phyloP scores from a whole-genome alignment of 1,140 invertebrate genomes.

The Drosophila tristis region DNA sequence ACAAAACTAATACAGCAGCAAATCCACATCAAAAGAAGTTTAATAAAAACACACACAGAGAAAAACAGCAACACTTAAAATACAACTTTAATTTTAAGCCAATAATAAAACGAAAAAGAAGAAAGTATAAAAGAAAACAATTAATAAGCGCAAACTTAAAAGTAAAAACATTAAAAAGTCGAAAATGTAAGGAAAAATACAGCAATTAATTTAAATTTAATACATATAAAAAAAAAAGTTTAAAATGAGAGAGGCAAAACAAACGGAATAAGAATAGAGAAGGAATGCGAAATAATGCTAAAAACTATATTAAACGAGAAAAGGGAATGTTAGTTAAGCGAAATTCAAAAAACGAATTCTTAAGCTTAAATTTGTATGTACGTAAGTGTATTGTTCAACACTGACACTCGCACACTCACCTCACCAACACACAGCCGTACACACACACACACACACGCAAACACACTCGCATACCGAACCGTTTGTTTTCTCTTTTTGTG shows the following conservation, averaged over 20 bases:
- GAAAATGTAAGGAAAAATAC: slow-evolving; percentile 66
- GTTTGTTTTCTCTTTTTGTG: slow-evolving; percentile 34
- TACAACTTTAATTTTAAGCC: slow-evolving; percentile 78
- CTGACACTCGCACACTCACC: slow-evolving; percentile 15
- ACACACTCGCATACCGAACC: slow-evolving; percentile 17
- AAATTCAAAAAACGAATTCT: slow-evolving; percentile 69
- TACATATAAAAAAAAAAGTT: slow-evolving; percentile 47
- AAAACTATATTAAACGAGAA: slow-evolving; percentile 45
- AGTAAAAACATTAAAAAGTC: slow-evolving; percentile 41
- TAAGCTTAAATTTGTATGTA: slow-evolving; percentile 80
- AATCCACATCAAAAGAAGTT: slow-evolving; percentile 23
- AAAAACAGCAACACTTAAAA: slow-evolving; percentile 56
- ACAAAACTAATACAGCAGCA: slow-evolving; percentile 44
- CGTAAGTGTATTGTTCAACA: slow-evolving; percentile 68
- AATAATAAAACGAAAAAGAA: slow-evolving; percentile 62
- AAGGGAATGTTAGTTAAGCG: slow-evolving; percentile 69
- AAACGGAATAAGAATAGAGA: slow-evolving; percentile 57
- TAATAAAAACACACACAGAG: slow-evolving; percentile 22
- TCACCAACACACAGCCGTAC: slow-evolving; percentile 22
- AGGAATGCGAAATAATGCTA: slow-evolving; percentile 42
- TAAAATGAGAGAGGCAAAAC: slow-evolving; percentile 45
- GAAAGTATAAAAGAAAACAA: slow-evolving; percentile 46
- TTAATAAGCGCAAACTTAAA: slow-evolving; percentile 63
- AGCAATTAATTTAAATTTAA: slow-evolving; percentile 67
- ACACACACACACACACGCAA: slow-evolving; percentile 23